Percentiles rank a stretch among this genome's conserved stretches.
Evolutionary conservation across 53 echinoderm and acorn worm genomes (phyloP).

Genomic region (Glandiceps talaboti): DNA sequence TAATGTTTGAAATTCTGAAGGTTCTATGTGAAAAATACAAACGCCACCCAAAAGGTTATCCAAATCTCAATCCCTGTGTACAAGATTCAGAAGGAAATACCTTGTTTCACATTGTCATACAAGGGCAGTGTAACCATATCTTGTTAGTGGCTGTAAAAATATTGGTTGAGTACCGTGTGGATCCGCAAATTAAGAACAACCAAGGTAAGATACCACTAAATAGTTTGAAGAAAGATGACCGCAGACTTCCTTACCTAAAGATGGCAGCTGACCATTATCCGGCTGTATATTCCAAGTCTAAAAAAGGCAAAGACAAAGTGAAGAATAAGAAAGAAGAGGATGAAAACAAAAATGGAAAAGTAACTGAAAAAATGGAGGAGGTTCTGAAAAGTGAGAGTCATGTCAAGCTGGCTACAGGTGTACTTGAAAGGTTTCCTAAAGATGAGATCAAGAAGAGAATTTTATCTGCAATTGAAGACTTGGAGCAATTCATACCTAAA

Average conservation of each 20-base stretch:
- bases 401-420: neutral
- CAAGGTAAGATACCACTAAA: slow-evolving; percentile 30
- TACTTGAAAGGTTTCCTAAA: neutral
- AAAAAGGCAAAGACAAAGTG: slow-evolving; percentile 1
- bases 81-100: slow-evolving; percentile 25
- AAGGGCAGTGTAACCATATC: slow-evolving; percentile 23
- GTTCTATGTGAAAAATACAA: slow-evolving; percentile 25
- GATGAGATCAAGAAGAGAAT: slow-evolving; percentile 21
- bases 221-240: slow-evolving; percentile 27
- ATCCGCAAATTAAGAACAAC: slow-evolving; percentile 29
- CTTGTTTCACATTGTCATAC: slow-evolving; percentile 37
- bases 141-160: slow-evolving; percentile 32
- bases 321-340: neutral
- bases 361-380: neutral
- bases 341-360: too few species aligned
- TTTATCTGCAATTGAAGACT: neutral
- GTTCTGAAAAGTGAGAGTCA: neutral
- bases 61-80: slow-evolving; percentile 23
- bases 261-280: slow-evolving; percentile 28
- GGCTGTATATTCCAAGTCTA: neutral
- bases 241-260: slow-evolving; percentile 31
- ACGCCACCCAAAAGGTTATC: neutral
- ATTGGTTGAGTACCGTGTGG: slow-evolving; percentile 23
- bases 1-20: slow-evolving; percentile 28
- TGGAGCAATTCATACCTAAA: slow-evolving; percentile 24